A percentile compares a stretch with the other conserved stretches of the same genome.
These are phyloP conservation scores for Chromoteleia sp. DNA, from an alignment of 2,888 invertebrate species.

Conservation along the genomic window DNA sequence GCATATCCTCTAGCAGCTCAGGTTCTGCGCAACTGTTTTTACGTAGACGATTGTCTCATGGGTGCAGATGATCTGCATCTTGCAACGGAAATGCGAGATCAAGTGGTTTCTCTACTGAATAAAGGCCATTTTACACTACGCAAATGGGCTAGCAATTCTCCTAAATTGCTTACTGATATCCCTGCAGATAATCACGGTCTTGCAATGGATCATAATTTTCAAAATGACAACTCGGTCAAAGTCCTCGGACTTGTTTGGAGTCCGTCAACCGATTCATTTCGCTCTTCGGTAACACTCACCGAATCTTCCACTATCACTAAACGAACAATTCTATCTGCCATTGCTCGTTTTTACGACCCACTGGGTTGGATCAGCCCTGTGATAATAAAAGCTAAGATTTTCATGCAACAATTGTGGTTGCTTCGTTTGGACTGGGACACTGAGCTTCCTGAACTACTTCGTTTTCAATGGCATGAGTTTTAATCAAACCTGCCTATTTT, in stretches of 20 bases:
- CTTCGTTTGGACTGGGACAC: too few relatives aligned
- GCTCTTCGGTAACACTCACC: background rate
- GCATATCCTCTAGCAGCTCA: constrained; percentile 22
- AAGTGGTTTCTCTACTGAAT: too few relatives aligned
- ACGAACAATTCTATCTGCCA: background rate
- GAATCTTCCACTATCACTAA: background rate
- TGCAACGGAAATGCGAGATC: too few relatives aligned
- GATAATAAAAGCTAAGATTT: too few relatives aligned
- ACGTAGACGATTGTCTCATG: constrained; percentile 41
- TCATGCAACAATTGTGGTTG: too few relatives aligned
- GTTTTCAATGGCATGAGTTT: too few relatives aligned
- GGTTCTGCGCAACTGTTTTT: background rate
- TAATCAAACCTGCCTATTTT: too few relatives aligned
- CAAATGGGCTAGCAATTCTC: constrained; percentile 45
- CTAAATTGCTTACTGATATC: background rate
- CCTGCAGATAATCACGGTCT: background rate
- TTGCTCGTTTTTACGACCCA: background rate
- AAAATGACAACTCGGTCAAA: background rate
- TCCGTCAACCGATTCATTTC: too few relatives aligned
- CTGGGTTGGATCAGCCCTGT: too few relatives aligned
- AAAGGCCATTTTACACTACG: constrained; percentile 8
- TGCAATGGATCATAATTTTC: background rate
- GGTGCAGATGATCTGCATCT: background rate
- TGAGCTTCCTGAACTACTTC: too few relatives aligned
- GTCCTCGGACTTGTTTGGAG: background rate